Evolutionary conservation across 2,797 vertebrate species (phyloP).

Genomic region (Argyrosomus regius): DNA sequence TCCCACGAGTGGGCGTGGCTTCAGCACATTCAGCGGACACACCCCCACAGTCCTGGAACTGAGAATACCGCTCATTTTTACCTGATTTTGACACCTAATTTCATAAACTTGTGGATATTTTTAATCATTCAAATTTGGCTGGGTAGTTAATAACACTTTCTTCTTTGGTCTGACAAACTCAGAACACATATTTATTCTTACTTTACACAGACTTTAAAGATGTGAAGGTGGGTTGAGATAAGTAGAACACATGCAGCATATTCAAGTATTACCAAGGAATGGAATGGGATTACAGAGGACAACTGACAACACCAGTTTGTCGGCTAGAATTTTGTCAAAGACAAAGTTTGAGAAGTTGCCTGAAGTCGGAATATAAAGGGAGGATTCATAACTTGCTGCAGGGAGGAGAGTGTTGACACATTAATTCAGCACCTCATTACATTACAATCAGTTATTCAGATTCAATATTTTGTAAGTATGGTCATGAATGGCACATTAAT

Average conservation of each 20-base stretch:
- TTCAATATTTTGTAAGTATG: background rate
- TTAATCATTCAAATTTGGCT: too few species aligned
- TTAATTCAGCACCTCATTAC: background rate
- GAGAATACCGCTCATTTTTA: too few species aligned
- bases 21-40: too few species aligned
- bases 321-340: background rate
- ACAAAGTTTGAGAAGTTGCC: background rate
- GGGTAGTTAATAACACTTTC: too few species aligned
- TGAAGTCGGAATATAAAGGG: background rate
- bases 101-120: too few species aligned
- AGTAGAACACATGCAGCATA: constrained; percentile 1
- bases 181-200: too few species aligned
- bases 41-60: too few species aligned
- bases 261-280: too few species aligned
- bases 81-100: too few species aligned
- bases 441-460: background rate
- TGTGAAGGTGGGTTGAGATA: background rate
- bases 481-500: background rate
- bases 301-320: background rate
- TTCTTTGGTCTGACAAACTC: too few species aligned
- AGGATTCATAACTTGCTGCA: background rate
- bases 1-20: too few species aligned
- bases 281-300: background rate
- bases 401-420: background rate
- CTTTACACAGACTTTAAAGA: too few species aligned